A percentile compares a stretch with the other conserved stretches of the same genome.
These are phyloP conservation scores for Heliothis peltigera DNA, from an alignment of 2,888 invertebrate genomes.

Conservation along the genomic window DNA sequence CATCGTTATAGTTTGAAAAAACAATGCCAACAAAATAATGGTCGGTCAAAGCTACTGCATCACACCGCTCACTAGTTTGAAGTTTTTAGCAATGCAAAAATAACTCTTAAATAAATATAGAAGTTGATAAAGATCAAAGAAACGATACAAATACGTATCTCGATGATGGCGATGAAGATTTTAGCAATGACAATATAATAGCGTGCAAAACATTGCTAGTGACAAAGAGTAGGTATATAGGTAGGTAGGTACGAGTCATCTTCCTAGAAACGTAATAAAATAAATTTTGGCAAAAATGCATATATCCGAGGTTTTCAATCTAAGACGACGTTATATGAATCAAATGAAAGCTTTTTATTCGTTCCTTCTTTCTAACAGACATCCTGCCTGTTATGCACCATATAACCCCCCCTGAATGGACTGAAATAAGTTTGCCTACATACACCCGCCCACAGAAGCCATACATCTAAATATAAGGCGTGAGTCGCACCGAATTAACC, in stretches of 20 bases:
- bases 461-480: conserved; percentile 42
- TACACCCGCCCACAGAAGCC: conserved; percentile 59
- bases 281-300: too few relatives aligned
- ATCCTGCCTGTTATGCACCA: too few relatives aligned
- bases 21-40: too few relatives aligned
- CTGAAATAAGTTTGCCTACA: not conserved
- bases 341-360: too few relatives aligned
- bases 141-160: not conserved
- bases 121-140: conserved; percentile 10
- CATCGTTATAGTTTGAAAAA: conserved; percentile 7
- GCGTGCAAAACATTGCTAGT: not conserved
- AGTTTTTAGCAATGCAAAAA: conserved; percentile 5
- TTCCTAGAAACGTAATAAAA: too few relatives aligned
- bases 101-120: conserved; percentile 12
- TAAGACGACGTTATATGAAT: too few relatives aligned
- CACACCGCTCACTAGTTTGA: conserved; percentile 2
- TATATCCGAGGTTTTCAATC: too few relatives aligned
- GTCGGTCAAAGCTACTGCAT: not conserved
- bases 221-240: conserved; percentile 2
- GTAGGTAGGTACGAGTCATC: too few relatives aligned
- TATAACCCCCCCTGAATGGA: too few relatives aligned
- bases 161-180: not conserved
- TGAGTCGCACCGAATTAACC: conserved; percentile 66
- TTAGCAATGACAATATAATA: not conserved
- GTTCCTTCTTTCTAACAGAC: too few relatives aligned